A percentile compares a stretch with the other conserved stretches of the same genome.
Evolutionary conservation across 2,113 vertebrate genomes (phyloP).

Genomic region (Ceyx melanurus): DNA sequence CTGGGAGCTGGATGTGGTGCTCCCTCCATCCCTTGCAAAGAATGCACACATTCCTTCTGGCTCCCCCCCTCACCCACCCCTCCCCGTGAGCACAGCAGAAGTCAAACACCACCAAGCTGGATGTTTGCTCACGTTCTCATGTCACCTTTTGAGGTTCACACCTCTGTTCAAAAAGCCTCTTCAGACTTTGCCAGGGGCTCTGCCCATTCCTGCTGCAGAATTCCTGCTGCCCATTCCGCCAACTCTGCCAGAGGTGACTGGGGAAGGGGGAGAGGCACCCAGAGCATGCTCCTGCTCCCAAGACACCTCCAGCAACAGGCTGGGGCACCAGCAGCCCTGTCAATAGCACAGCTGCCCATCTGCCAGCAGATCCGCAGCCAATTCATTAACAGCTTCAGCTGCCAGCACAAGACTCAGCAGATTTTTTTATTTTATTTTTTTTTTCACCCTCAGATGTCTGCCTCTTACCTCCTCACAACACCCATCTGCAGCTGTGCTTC

Average conservation of each 20-base stretch:
- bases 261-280: not conserved
- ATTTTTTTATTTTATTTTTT: not conserved
- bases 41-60: not conserved
- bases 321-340: not conserved
- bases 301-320: not conserved
- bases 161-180: conserved; percentile 5
- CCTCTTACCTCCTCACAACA: not conserved
- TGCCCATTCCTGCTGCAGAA: not conserved
- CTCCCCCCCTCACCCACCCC: too few relatives aligned
- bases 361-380: not conserved
- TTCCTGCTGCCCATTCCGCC: too few relatives aligned
- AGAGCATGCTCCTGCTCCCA: not conserved
- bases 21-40: conserved; percentile 21
- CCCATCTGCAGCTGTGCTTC: not conserved
- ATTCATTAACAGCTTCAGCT: not conserved
- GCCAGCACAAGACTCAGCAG: not conserved
- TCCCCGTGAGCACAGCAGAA: not conserved
- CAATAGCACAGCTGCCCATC: not conserved
- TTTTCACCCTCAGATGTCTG: not conserved
- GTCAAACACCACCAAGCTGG: not conserved
- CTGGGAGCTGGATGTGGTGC: not conserved
- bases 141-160: not conserved
- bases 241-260: not conserved
- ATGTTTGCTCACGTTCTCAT: conserved; percentile 8
- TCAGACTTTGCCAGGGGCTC: not conserved